phyloP scores from a whole-genome alignment of 2,888 invertebrate genomes.

The Leptinotarsa juncta region DNA sequence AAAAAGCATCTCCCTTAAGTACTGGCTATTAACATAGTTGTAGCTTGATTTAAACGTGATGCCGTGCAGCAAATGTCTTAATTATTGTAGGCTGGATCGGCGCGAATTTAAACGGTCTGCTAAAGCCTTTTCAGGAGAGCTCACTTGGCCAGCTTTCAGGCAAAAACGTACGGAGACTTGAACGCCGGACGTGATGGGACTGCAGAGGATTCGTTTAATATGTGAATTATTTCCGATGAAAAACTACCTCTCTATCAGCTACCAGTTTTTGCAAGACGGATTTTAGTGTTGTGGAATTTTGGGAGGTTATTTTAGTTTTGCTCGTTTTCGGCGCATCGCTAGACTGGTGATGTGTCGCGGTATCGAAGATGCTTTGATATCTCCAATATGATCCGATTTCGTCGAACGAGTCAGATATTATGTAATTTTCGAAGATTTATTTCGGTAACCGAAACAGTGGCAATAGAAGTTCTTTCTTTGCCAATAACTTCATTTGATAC shows the following conservation, averaged over 20 bases:
- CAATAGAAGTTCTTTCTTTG: background rate
- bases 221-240: conserved; percentile 64
- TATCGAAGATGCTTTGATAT: conserved; percentile 22
- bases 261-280: conserved; percentile 60
- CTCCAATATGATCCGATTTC: conserved; percentile 17
- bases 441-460: background rate
- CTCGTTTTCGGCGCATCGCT: conserved; percentile 46
- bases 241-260: conserved; percentile 58
- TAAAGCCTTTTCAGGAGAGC: conserved; percentile 65
- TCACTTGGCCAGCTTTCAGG: conserved; percentile 58
- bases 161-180: conserved; percentile 61
- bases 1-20: conserved; percentile 59
- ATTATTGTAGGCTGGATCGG: conserved; percentile 64
- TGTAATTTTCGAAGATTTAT: background rate
- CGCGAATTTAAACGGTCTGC: conserved; percentile 66
- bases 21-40: conserved; percentile 65
- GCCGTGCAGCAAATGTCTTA: conserved; percentile 66
- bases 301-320: conserved; percentile 50
- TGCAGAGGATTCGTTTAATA: conserved; percentile 59
- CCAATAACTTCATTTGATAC: background rate
- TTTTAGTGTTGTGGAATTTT: conserved; percentile 63
- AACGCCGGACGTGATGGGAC: conserved; percentile 61
- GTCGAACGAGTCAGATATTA: background rate
- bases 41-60: conserved; percentile 66
- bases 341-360: conserved; percentile 46